Conservation (phyloP, 2,797 vertebrate species). For the Octomys mimax region DNA sequence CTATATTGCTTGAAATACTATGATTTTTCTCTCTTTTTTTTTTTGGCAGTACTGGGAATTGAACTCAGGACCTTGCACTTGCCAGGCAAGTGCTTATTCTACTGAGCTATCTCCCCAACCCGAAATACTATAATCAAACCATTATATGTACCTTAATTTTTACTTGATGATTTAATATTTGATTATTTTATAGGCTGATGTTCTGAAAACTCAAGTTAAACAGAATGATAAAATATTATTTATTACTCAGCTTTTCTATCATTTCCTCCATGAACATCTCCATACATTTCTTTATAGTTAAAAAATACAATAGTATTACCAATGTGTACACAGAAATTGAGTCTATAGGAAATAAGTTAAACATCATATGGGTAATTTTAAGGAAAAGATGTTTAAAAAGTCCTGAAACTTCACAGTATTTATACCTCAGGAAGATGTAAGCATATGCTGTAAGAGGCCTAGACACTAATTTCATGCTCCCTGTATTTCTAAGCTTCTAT, state of each 20-base stretch:
- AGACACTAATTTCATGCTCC: not conserved
- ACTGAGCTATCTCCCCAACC: too few relatives aligned
- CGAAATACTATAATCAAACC: constrained; percentile 45
- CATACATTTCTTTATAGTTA: constrained; percentile 29
- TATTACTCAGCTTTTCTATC: not conserved
- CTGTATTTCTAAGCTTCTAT: not conserved
- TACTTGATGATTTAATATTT: constrained; percentile 59
- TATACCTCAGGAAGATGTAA: not conserved
- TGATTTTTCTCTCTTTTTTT: too few relatives aligned
- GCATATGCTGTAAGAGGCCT: not conserved
- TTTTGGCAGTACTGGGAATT: too few relatives aligned
- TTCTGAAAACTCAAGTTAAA: constrained; percentile 26
- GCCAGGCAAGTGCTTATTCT: too few relatives aligned
- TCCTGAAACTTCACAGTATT: not conserved
- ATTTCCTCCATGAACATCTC: not conserved
- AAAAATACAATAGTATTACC: not conserved
- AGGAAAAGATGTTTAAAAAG: constrained; percentile 13
- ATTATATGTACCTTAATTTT: not conserved
- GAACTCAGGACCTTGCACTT: too few relatives aligned
- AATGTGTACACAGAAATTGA: not conserved
- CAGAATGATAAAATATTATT: not conserved
- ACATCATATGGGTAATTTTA: not conserved
- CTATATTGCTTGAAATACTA: too few relatives aligned
- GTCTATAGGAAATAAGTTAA: not conserved
- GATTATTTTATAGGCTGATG: constrained; percentile 14